These are phyloP conservation scores for Ennomos quercinarius DNA, from an alignment of 2,888 invertebrate species.

Conservation along the genomic window DNA sequence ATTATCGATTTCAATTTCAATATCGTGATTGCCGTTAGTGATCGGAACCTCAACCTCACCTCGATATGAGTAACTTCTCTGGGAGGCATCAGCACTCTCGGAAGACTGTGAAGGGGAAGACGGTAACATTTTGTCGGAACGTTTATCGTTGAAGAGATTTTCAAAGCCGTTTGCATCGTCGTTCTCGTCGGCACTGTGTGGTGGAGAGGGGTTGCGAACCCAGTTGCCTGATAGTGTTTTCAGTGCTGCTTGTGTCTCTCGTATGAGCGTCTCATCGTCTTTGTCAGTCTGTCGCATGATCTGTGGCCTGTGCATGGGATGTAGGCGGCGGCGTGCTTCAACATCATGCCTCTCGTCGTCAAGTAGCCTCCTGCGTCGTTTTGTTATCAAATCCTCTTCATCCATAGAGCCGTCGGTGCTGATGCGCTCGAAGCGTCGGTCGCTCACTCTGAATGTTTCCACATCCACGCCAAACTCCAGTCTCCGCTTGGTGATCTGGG, in stretches of 20 bases:
- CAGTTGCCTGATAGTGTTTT: slow-evolving; percentile 95
- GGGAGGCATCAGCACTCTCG: slow-evolving; percentile 87
- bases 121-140: slow-evolving; percentile 88
- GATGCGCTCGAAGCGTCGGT: slow-evolving; percentile 65
- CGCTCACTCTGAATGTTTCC: slow-evolving; percentile 73
- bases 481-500: slow-evolving; percentile 90
- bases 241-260: slow-evolving; percentile 95
- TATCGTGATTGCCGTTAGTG: slow-evolving; percentile 58
- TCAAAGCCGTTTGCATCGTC: slow-evolving; percentile 93
- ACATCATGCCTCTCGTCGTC: slow-evolving; percentile 73
- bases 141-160: slow-evolving; percentile 93
- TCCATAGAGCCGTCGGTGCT: slow-evolving; percentile 77
- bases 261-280: slow-evolving; percentile 93
- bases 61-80: slow-evolving; percentile 86
- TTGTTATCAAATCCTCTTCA: slow-evolving; percentile 71
- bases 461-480: slow-evolving; percentile 87
- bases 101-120: slow-evolving; percentile 87
- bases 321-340: slow-evolving; percentile 60
- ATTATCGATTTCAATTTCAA: slow-evolving; percentile 47
- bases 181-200: slow-evolving; percentile 88
- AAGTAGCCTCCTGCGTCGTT: slow-evolving; percentile 77
- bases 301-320: slow-evolving; percentile 68
- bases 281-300: slow-evolving; percentile 74
- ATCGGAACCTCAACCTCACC: slow-evolving; percentile 54
- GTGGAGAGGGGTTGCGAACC: slow-evolving; percentile 88